Conservation (phyloP, 2,888 invertebrate genomes). For the Xestobium rufovillosum region DNA sequence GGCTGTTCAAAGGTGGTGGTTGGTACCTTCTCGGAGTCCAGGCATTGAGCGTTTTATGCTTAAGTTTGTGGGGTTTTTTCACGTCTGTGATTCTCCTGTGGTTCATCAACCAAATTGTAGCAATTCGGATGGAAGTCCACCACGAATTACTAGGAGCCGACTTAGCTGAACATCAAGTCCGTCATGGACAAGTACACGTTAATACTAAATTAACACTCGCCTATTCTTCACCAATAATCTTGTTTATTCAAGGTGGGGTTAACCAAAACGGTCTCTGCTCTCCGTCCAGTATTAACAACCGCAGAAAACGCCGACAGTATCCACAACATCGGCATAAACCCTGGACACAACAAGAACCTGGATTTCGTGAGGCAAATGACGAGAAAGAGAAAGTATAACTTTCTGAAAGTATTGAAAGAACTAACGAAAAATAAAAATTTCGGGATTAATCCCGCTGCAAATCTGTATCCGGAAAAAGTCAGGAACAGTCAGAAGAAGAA, state of each 20-base stretch:
- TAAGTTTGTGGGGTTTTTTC: slow-evolving; percentile 65
- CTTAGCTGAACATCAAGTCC: slow-evolving; percentile 76
- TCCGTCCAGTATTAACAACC: slow-evolving; percentile 53
- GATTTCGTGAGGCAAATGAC: slow-evolving; percentile 40
- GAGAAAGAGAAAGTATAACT: slow-evolving; percentile 29
- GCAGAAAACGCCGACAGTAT: slow-evolving; percentile 33
- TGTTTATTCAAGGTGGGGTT: slow-evolving; percentile 47
- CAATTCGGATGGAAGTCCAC: slow-evolving; percentile 78
- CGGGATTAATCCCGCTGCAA: slow-evolving; percentile 35
- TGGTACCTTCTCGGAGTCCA: slow-evolving; percentile 84
- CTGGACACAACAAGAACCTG: slow-evolving; percentile 53
- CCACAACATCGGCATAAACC: slow-evolving; percentile 57
- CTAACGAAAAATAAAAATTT: slow-evolving; percentile 37
- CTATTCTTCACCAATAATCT: slow-evolving; percentile 8
- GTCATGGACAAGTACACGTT: slow-evolving; percentile 56
- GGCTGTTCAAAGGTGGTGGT: slow-evolving; percentile 77
- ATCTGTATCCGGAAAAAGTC: slow-evolving; percentile 30
- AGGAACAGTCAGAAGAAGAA: slow-evolving; percentile 20
- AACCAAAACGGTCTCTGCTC: slow-evolving; percentile 65
- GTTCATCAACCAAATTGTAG: slow-evolving; percentile 68
- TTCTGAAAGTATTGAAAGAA: slow-evolving; percentile 35
- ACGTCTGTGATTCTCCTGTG: slow-evolving; percentile 68
- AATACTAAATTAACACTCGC: slow-evolving; percentile 13
- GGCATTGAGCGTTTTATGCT: slow-evolving; percentile 60
- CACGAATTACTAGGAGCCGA: slow-evolving; percentile 87